phyloP scores from a whole-genome alignment of 2,888 invertebrate genomes.

The Thereva unica region DNA sequence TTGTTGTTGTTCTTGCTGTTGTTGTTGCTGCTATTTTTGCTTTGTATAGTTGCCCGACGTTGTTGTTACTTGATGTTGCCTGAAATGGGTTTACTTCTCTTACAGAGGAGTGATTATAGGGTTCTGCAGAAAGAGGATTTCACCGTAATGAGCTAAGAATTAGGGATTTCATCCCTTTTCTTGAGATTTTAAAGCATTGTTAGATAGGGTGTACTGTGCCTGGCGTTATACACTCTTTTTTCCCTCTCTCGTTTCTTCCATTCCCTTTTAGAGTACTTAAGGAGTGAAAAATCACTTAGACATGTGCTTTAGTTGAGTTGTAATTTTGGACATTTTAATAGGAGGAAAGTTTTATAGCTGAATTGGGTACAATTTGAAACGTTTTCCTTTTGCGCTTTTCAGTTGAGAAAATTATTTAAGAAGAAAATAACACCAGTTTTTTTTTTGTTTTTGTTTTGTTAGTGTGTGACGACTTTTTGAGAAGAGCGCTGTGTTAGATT shows the following conservation, averaged over 20 bases:
- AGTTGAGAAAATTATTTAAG: no score
- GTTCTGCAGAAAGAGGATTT: conserved; percentile 9
- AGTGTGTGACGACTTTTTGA: no score
- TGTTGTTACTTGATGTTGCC: conserved; percentile 15
- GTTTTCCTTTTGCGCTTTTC: neutral
- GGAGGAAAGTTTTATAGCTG: conserved; percentile 1
- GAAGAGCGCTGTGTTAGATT: no score
- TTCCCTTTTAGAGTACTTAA: conserved; percentile 5
- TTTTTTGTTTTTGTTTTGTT: no score
- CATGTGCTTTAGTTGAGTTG: conserved; percentile 11
- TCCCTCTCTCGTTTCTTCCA: neutral
- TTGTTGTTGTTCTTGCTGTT: no score
- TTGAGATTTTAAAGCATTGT: neutral
- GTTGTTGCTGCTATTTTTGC: no score
- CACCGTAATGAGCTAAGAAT: conserved; percentile 5
- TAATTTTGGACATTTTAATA: conserved; percentile 11
- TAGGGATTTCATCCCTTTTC: neutral
- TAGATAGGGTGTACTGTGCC: neutral
- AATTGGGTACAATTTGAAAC: neutral
- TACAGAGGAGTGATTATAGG: conserved; percentile 11
- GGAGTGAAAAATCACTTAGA: conserved; percentile 14
- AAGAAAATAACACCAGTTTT: no score
- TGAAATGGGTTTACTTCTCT: conserved; percentile 15
- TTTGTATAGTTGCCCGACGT: neutral
- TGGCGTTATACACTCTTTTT: neutral